Evolutionary conservation across 2,113 vertebrate genomes (phyloP), one percentile per base, ranked within the genome.

Genomic region (Halichoeres trimaculatus): DNA sequence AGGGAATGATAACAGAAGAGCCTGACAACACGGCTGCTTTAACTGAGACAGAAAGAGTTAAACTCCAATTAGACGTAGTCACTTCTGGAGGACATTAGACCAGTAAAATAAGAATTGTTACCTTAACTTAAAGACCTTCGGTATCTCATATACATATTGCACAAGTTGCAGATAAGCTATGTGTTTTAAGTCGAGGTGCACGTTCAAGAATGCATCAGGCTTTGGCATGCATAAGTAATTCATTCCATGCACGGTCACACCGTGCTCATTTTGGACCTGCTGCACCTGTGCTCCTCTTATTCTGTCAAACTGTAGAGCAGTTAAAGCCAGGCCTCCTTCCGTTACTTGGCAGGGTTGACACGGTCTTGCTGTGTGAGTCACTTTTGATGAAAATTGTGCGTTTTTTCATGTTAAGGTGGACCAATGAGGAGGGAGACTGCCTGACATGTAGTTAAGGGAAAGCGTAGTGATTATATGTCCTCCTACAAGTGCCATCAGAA

Each of bases 241-340:
- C 64, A 63, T 81, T 70, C 56, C 34, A 55, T 78, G 81, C 62
- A 74, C 16, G 10, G 70, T 77, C 81, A 70, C 72, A 81, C 66
- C 43, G 73, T 77, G 84, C 50, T 65, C 62, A 40, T 71, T 69
- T 14, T 20, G 16, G 71, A 60, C 60, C 24, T 40, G 41, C 50
- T 30, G 38, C 48, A 68, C 53, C 74, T 70, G 58, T 53, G 58
- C 41, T 73, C 63, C 40, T 76, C 69, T 63, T 67, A 77, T 76
- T 74, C 83, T 83, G 77, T 88, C 71, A 82, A 48, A 83, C 72
- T 63, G 74, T 48, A 23, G 53, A 70, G 63, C 59, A 84, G 86
- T 89, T 90, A 83, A 38, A 78, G 57, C 19, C 1, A 86, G 14
- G 34, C 30, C 17, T 80, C 56, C n/a, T 52, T 9, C 11, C 34